phyloP scores from a whole-genome alignment of 2,888 invertebrate species.

The Drosophila multiciliata region DNA sequence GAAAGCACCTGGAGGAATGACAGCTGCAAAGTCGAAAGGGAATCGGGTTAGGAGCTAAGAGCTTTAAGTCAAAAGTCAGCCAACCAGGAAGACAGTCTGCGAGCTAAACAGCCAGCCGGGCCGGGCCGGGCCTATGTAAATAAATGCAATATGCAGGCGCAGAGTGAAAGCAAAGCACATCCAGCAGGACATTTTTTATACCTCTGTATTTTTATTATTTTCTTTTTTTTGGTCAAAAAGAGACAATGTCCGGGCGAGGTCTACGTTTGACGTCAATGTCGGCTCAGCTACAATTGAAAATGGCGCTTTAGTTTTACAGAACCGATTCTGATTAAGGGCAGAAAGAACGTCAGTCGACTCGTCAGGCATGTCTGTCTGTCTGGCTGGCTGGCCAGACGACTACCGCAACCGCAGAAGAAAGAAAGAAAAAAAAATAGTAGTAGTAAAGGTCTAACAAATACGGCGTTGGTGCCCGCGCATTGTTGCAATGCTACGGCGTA shows the following conservation, averaged over 20 bases:
- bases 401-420: conserved; percentile 65
- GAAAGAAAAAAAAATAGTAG: not conserved
- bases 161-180: conserved; percentile 53
- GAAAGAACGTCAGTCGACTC: conserved; percentile 51
- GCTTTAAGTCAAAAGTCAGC: conserved; percentile 78
- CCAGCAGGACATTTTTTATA: conserved; percentile 44
- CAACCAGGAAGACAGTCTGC: conserved; percentile 23
- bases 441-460: conserved; percentile 57
- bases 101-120: conserved; percentile 22
- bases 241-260: conserved; percentile 34
- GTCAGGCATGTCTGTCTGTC: conserved; percentile 5
- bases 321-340: conserved; percentile 72
- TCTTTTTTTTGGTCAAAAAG: conserved; percentile 40
- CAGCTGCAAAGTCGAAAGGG: conserved; percentile 64
- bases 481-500: conserved; percentile 73
- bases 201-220: conserved; percentile 9
- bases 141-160: conserved; percentile 74
- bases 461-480: conserved; percentile 42
- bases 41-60: conserved; percentile 72
- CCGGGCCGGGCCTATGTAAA: conserved; percentile 69
- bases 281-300: conserved; percentile 61
- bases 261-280: conserved; percentile 45
- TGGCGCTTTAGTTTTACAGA: conserved; percentile 67
- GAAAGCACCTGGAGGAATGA: conserved; percentile 57
- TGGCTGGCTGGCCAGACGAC: conserved; percentile 48